Conservation (phyloP, 2,888 invertebrate genomes). For the Teinopalpus imperialis region DNA sequence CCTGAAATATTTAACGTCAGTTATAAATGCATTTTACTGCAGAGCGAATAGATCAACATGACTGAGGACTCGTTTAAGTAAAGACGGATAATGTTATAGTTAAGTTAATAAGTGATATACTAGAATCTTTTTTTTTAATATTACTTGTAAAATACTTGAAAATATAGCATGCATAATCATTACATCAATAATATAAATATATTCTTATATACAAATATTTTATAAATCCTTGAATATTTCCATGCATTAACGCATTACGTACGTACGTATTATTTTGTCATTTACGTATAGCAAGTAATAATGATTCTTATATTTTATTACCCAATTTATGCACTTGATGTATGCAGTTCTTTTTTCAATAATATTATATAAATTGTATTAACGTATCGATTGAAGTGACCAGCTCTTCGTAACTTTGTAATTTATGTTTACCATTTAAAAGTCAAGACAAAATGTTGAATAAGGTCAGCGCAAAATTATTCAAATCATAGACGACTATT, state of each 20-base stretch:
- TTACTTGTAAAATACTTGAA: too few species aligned
- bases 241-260: constrained; percentile 9
- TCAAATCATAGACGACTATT: neutral
- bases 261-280: constrained; percentile 10
- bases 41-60: too few species aligned
- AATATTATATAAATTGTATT: constrained; percentile 12
- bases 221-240: constrained; percentile 3
- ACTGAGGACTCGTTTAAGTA: too few species aligned
- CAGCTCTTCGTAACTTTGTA: constrained; percentile 9
- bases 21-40: too few species aligned
- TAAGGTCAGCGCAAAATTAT: constrained; percentile 16
- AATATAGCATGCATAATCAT: too few species aligned
- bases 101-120: too few species aligned
- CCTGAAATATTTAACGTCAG: constrained; percentile 74
- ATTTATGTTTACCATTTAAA: constrained; percentile 24
- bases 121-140: too few species aligned
- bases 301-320: constrained; percentile 10
- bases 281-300: constrained; percentile 6
- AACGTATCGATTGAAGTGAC: constrained; percentile 11
- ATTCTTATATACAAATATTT: constrained; percentile 6
- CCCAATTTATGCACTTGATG: constrained; percentile 10
- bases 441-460: constrained; percentile 17
- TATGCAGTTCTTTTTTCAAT: neutral
- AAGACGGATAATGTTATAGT: too few species aligned
- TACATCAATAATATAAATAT: too few species aligned